Evolutionary conservation across 1,140 invertebrate genomes (phyloP), one percentile per base, ranked within the genome.

Genomic region (Battus philenor): DNA sequence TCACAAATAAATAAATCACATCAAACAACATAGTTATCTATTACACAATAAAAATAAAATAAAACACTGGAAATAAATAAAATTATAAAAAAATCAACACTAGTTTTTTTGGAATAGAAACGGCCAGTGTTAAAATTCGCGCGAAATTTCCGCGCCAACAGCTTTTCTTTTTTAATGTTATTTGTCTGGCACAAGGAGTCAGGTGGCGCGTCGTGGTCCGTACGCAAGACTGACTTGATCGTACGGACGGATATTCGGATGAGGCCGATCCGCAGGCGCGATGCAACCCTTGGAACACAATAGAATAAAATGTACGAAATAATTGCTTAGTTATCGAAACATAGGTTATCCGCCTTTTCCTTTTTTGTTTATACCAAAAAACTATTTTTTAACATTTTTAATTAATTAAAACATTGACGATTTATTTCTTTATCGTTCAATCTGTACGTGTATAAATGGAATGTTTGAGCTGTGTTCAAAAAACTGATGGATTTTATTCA

Each of bases 201-300:
- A 11, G 13, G 34, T 20, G 34, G 20, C 22, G 20, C 34, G 34
- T 12, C 5, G 9, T 38, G 20, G 15, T 26, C 22, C 36, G 36
- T 9, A 11, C 36, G 24, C 24, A 10, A 27, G 13, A 41, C 36
- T 41, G 36, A 41, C 4, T 24, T 22, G 20, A 41, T 18, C 15
- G 32, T 10, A 9, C 6, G 2, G 6, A 16, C 12, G 8, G 18
- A 24, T 24, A 5, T 39, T 8, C 5, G 18, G 36, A 41, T 29
- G 36, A 17, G 22, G 36, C 36, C 24, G 36, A 41, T 41, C 36
- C 36, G 36, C 36, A 41, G 36, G 36, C 36, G 36, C 36, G 36
- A 41, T 27, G 36, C 36, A 27, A 41, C 22, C 34, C 36, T 16
- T 8, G 3, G n/a, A 41, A 41, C 13, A 33, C 31, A 17, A 13